A percentile compares a stretch with the other conserved stretches of the same genome.
These are phyloP conservation scores for Laspeyria flexula DNA, from an alignment of 2,888 invertebrate genomes.

Conservation along the genomic window DNA sequence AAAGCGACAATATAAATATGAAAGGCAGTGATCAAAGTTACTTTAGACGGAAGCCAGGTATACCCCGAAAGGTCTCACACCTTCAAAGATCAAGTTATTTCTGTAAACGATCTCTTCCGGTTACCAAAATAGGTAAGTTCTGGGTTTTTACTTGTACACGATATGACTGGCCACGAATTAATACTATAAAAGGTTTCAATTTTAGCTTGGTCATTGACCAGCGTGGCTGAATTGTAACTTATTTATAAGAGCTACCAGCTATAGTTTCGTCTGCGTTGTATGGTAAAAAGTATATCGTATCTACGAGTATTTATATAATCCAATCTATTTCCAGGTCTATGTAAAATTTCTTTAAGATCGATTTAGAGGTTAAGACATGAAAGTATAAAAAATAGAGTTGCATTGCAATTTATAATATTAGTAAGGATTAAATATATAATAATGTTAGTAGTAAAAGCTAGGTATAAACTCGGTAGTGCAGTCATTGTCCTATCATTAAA, in stretches of 20 bases:
- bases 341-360: no score
- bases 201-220: constrained; percentile 2
- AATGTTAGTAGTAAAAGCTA: no score
- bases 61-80: constrained; percentile 8
- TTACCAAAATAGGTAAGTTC: constrained; percentile 6
- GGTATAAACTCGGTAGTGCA: no score
- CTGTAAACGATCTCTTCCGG: constrained; percentile 18
- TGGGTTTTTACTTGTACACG: constrained; percentile 6
- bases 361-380: no score
- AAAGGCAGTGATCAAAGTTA: not conserved
- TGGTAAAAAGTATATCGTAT: no score
- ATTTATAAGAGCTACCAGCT: not conserved
- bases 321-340: no score
- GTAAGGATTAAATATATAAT: no score
- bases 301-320: no score
- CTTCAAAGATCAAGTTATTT: constrained; percentile 23
- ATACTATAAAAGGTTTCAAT: constrained; percentile 7
- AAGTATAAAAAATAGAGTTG: no score
- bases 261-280: no score
- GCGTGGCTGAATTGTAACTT: not conserved
- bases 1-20: not conserved
- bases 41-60: constrained; percentile 13
- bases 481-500: no score
- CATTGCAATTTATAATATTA: no score
- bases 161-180: not conserved